Percentiles rank a stretch among this genome's conserved stretches.
Evolutionary conservation across 2,888 invertebrate genomes (phyloP).

Genomic region (Neria commutata): DNA sequence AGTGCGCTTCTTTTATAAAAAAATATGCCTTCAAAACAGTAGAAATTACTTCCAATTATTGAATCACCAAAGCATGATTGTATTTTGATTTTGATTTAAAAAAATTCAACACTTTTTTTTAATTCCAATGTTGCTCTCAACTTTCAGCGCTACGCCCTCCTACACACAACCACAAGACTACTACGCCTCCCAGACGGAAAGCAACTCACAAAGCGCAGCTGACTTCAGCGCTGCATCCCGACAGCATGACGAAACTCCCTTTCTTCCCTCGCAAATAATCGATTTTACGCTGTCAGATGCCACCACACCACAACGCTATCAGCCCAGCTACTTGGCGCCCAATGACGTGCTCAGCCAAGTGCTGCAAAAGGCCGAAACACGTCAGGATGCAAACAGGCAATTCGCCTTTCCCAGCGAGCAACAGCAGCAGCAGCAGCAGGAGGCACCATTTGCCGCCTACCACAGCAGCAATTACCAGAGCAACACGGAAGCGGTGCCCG

Average conservation of each 20-base stretch:
- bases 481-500: conserved; percentile 37
- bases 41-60: too few relatives aligned
- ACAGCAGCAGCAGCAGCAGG: background rate
- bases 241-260: conserved; percentile 39
- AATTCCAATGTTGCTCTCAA: too few relatives aligned
- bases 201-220: conserved; percentile 31
- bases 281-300: conserved; percentile 53
- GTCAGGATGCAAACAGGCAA: conserved; percentile 37
- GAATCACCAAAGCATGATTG: background rate
- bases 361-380: conserved; percentile 7
- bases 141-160: background rate
- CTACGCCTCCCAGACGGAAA: conserved; percentile 2
- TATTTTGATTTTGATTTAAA: background rate
- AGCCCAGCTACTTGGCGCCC: conserved; percentile 40
- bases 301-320: conserved; percentile 34
- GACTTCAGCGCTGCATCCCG: conserved; percentile 9
- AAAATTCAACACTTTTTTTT: too few relatives aligned
- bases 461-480: conserved; percentile 10
- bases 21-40: too few relatives aligned
- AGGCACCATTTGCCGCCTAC: too few relatives aligned
- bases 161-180: background rate
- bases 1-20: too few relatives aligned
- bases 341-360: conserved; percentile 26
- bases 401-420: conserved; percentile 41
- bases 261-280: conserved; percentile 49